phyloP scores from a whole-genome alignment of 2,888 invertebrate species.

The Macaria notata region DNA sequence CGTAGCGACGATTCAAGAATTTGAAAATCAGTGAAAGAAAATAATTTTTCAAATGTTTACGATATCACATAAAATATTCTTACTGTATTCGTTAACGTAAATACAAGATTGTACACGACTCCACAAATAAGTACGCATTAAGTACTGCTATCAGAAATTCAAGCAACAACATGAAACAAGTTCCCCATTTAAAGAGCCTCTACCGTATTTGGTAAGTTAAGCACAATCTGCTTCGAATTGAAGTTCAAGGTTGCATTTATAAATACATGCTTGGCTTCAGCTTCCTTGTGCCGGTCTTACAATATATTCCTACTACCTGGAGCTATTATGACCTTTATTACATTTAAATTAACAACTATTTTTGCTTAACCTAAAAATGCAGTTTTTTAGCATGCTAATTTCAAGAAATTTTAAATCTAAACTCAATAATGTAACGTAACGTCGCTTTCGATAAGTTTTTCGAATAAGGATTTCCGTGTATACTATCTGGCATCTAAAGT shows the following conservation, averaged over 20 bases:
- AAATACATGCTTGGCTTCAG: slow-evolving; percentile 54
- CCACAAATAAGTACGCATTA: too few relatives aligned
- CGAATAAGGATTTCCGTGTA: slow-evolving; percentile 27
- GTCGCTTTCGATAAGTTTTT: slow-evolving; percentile 12
- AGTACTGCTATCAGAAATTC: slow-evolving; percentile 21
- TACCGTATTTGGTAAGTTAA: slow-evolving; percentile 54
- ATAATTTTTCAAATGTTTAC: too few relatives aligned
- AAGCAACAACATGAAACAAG: slow-evolving; percentile 40
- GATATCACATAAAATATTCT: too few relatives aligned
- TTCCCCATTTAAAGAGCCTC: slow-evolving; percentile 48
- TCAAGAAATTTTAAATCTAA: slow-evolving; percentile 1
- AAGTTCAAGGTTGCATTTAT: slow-evolving; percentile 72
- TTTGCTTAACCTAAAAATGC: slow-evolving; percentile 3
- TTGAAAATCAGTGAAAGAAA: too few relatives aligned
- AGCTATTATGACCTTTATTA: slow-evolving; percentile 19
- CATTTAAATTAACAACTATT: slow-evolving; percentile 3
- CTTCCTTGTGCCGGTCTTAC: slow-evolving; percentile 60
- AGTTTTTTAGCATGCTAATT: slow-evolving; percentile 14
- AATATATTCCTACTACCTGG: slow-evolving; percentile 14
- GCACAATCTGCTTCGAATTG: slow-evolving; percentile 53
- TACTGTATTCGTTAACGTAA: too few relatives aligned
- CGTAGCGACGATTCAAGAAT: too few relatives aligned
- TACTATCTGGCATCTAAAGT: slow-evolving; percentile 28
- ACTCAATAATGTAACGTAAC: background rate
- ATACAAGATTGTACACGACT: too few relatives aligned